Percentiles rank a stretch among this genome's conserved stretches.
Evolutionary conservation across 37 sponge, comb jelly and placozoan species (phyloP).

Genomic region (Ianthella basta): DNA sequence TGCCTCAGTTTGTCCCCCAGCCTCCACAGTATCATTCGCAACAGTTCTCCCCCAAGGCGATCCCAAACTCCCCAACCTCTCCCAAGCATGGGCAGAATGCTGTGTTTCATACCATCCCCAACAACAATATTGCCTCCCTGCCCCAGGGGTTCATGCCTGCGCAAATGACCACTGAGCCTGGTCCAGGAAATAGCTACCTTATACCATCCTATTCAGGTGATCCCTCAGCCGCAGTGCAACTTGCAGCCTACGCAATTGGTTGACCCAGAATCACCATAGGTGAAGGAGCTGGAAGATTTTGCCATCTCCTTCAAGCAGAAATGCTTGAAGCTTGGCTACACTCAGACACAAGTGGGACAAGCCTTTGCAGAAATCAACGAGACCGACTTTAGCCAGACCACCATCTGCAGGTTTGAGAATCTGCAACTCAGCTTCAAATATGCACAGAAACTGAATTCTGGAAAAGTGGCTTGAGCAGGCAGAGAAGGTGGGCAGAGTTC

Average conservation of each 20-base stretch:
- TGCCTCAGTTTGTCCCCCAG: slow-evolving; percentile 10
- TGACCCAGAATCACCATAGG: slow-evolving; percentile 81
- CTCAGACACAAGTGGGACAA: slow-evolving; percentile 95
- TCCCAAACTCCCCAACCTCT: slow-evolving; percentile 8
- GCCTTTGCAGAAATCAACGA: slow-evolving; percentile 94
- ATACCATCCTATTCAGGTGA: slow-evolving; percentile 31
- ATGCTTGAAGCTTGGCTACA: slow-evolving; percentile 93
- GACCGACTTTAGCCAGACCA: slow-evolving; percentile 97
- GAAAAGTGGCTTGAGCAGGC: slow-evolving; percentile 97
- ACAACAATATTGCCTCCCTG: slow-evolving; percentile 17
- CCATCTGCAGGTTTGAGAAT: slow-evolving; percentile 96
- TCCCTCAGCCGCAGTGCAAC: slow-evolving; percentile 52
- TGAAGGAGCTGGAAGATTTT: slow-evolving; percentile 90
- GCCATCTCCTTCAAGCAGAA: slow-evolving; percentile 85
- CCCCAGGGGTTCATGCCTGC: slow-evolving; percentile 18
- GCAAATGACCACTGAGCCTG: background rate
- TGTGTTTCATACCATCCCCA: background rate
- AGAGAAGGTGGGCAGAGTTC: slow-evolving; percentile 73
- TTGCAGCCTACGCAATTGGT: slow-evolving; percentile 58
- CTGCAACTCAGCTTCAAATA: slow-evolving; percentile 95
- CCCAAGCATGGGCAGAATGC: slow-evolving; percentile 2
- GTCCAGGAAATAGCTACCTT: background rate
- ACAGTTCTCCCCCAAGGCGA: slow-evolving; percentile 4
- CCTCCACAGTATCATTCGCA: background rate
- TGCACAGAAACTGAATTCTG: slow-evolving; percentile 92